Evolutionary conservation across 53 echinoderm and acorn worm genomes (phyloP).

Genomic region (Stichopus horrens): DNA sequence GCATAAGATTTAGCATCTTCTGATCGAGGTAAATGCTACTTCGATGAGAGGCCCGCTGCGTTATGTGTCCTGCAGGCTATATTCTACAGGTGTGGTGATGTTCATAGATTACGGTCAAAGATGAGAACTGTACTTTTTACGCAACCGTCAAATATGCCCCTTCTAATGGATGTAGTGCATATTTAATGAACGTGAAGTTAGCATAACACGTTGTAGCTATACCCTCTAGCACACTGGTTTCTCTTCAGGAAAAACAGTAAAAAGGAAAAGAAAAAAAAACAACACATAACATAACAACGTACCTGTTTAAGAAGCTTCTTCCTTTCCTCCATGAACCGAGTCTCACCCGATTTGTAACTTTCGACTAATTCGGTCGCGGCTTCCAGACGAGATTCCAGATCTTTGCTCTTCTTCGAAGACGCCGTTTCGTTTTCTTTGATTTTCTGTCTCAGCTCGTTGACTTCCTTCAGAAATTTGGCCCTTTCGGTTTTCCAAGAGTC

Average conservation of each 20-base stretch:
- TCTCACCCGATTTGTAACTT: conserved; percentile 77
- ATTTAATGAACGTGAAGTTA: too few relatives aligned
- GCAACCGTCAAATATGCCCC: not conserved
- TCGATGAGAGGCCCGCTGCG: too few relatives aligned
- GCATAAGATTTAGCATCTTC: too few relatives aligned
- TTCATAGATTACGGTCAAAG: too few relatives aligned
- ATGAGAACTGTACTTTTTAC: not conserved
- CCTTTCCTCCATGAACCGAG: conserved; percentile 89
- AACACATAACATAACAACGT: not conserved
- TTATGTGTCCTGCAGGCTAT: too few relatives aligned
- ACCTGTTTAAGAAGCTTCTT: conserved; percentile 87
- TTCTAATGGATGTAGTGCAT: too few relatives aligned
- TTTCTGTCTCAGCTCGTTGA: conserved; percentile 61
- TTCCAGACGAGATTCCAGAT: conserved; percentile 72
- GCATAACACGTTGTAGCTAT: too few relatives aligned
- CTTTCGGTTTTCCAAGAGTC: conserved; percentile 77
- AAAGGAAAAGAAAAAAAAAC: not conserved
- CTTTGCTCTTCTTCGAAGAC: conserved; percentile 54
- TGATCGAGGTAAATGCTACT: too few relatives aligned
- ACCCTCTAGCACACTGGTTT: too few relatives aligned
- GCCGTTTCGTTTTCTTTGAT: conserved; percentile 64
- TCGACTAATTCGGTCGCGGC: conserved; percentile 87
- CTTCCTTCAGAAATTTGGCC: conserved; percentile 52
- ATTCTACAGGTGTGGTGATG: too few relatives aligned
- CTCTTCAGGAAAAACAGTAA: too few relatives aligned